Conservation (phyloP, 2,888 invertebrate species). For the Drosophila longiperda region DNA sequence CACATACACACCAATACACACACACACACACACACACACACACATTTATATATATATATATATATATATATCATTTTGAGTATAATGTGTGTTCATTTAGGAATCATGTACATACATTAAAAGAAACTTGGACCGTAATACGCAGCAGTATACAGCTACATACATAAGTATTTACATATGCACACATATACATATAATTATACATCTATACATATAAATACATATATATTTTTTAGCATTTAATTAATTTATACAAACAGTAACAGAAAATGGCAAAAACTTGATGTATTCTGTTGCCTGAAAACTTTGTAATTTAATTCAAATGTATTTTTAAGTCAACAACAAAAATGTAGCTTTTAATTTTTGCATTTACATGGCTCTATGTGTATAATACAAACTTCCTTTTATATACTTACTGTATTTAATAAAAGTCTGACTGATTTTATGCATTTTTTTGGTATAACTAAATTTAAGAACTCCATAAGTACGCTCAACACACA, state of each 20-base stretch:
- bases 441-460: conserved; percentile 71
- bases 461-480: conserved; percentile 40
- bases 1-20: conserved; percentile 11
- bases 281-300: neutral
- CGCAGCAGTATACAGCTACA: conserved; percentile 11
- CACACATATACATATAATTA: conserved; percentile 38
- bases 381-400: conserved; percentile 38
- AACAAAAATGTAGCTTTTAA: conserved; percentile 25
- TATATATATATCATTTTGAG: neutral
- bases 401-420: conserved; percentile 46
- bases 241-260: conserved; percentile 47
- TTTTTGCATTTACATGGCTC: conserved; percentile 55
- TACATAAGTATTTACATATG: conserved; percentile 26
- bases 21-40: conserved; percentile 15
- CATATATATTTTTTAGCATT: conserved; percentile 37
- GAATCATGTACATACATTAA: conserved; percentile 57
- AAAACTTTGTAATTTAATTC: conserved; percentile 23
- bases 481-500: conserved; percentile 40
- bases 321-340: conserved; percentile 13
- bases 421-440: conserved; percentile 74
- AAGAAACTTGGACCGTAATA: conserved; percentile 22
- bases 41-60: neutral
- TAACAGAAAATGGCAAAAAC: neutral
- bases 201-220: conserved; percentile 44
- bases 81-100: conserved; percentile 24